Base-by-base conservation (phyloP, 2,888 invertebrate genomes). In the Chloroclysta siterata region DNA sequence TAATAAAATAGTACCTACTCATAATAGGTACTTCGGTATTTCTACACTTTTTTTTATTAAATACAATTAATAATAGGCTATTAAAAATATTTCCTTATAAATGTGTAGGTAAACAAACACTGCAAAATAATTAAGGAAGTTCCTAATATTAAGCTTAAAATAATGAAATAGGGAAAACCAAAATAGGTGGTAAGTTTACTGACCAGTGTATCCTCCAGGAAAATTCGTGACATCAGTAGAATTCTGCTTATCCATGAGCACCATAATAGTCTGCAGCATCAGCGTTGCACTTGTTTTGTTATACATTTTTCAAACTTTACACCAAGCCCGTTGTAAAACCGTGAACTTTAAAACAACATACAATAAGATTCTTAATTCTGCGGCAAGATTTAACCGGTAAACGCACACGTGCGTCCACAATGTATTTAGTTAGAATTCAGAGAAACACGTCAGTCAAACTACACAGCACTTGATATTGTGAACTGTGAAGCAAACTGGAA, bases 231-330 rank as follows among this genome's bases (percentile, higher is more conserved):
- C 88, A 67, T 85, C 85, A 2, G 90, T 85, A 7, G 89, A 81
- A 79, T 93, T 93, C 63, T 92, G 91, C 70, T 92, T 91, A 67
- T 92, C 89, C 89, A 93, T 90, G 66, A 93, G 77, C 63, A 93
- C 87, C 88, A 93, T 89, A 56, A 93, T 91, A 29, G 93, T 93
- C 68, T 93, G 93, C 63, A 93, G 83, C 93, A 93, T 91, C 69
- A 93, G 72, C 52, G 90, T 88, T 1, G 93, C 92, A 87, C 92
- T 91, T 13, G 93, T 93, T 66, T 78, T 86, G 73, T 93, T 93
- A 73, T 85, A 83, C 93, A 93, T 93, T 72, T 76, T 78, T 28
- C 1, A 60, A 66, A 65, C 62, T 57, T 55, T 13, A 56, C 63
- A 42, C 48, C 10, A 17, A 52, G 55, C 14, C 13, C 36, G n/a